phyloP scores from a whole-genome alignment of 2,797 vertebrate genomes.

The Sebastes umbrosus region DNA sequence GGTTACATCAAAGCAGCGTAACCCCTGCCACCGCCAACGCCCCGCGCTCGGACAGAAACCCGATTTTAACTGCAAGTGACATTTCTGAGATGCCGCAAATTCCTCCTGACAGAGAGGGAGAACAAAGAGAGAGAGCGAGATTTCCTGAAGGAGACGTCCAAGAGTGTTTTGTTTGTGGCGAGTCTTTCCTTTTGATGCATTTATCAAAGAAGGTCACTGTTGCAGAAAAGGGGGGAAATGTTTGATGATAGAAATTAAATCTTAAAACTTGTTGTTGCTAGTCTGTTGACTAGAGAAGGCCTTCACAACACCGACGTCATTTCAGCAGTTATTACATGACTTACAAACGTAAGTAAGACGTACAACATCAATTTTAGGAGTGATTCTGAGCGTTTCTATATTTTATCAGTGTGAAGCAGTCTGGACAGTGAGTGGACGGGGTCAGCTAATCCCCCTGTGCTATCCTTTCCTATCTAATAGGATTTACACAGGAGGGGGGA shows the following conservation, averaged over 20 bases:
- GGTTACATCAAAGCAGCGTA: slow-evolving; percentile 45
- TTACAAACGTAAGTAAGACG: not conserved
- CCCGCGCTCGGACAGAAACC: slow-evolving; percentile 3
- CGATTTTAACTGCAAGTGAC: slow-evolving; percentile 49
- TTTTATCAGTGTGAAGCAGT: slow-evolving; percentile 42
- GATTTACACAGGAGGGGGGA: slow-evolving; percentile 46
- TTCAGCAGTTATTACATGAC: not conserved
- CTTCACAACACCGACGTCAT: not conserved
- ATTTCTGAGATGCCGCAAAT: slow-evolving; percentile 68
- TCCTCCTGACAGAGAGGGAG: slow-evolving; percentile 32
- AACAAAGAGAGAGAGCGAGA: not conserved
- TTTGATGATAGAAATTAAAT: slow-evolving; percentile 13
- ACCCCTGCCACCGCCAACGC: not conserved
- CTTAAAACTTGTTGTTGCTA: not conserved
- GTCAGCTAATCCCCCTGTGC: slow-evolving; percentile 51
- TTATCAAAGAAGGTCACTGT: slow-evolving; percentile 7
- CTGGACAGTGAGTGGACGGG: slow-evolving; percentile 12
- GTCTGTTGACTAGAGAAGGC: not conserved
- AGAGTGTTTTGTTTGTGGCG: not conserved
- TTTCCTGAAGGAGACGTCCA: slow-evolving; percentile 15
- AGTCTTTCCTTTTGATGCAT: slow-evolving; percentile 11
- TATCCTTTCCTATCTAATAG: slow-evolving; percentile 45
- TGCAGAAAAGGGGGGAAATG: not conserved
- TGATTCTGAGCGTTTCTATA: slow-evolving; percentile 2
- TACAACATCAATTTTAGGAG: not conserved